Evolutionary conservation across 2,113 vertebrate genomes (phyloP).

Genomic region (Mystacornis crossleyi): DNA sequence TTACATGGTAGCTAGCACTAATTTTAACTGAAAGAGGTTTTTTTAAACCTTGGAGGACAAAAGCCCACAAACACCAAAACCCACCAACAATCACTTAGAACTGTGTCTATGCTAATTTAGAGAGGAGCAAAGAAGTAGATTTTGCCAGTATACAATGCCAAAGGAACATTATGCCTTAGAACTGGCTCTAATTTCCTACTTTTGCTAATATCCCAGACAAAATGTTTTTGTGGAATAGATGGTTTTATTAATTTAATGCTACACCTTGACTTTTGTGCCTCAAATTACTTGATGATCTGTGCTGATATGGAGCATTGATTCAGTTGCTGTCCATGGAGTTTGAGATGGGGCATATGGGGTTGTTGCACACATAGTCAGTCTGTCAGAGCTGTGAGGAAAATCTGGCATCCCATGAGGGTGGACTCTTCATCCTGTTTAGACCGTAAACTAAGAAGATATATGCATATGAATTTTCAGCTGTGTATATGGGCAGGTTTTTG

Average conservation of each 20-base stretch:
- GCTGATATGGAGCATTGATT: background rate
- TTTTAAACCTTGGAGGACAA: background rate
- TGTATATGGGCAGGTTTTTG: background rate
- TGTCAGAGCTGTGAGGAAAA: background rate
- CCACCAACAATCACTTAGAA: background rate
- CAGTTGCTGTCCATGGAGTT: background rate
- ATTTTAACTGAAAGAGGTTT: background rate
- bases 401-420: background rate
- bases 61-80: background rate
- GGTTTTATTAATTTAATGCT: background rate
- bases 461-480: background rate
- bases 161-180: background rate
- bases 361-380: background rate
- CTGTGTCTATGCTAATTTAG: background rate
- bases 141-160: background rate
- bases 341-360: background rate
- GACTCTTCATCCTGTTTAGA: background rate
- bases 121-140: background rate
- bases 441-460: background rate
- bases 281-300: background rate
- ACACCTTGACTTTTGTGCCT: background rate
- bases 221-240: background rate
- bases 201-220: background rate
- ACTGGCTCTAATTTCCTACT: background rate
- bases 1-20: background rate